These are phyloP conservation scores for Zingel zingel DNA, from an alignment of 2,113 vertebrate species.

Conservation along the genomic window DNA sequence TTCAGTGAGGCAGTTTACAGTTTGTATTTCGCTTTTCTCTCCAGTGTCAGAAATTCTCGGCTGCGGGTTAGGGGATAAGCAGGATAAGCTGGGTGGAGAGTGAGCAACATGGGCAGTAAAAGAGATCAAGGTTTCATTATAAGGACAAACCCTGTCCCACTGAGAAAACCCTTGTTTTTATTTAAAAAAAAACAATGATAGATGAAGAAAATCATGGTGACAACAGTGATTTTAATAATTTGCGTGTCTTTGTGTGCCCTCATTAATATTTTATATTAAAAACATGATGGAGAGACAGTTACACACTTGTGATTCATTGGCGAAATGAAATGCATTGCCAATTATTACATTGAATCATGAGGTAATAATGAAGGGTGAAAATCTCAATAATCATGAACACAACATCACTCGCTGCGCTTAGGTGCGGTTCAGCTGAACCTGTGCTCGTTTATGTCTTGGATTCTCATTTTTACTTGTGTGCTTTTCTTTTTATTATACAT, in stretches of 20 bases:
- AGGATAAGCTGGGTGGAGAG: conserved; percentile 60
- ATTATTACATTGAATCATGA: neutral
- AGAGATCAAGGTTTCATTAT: conserved; percentile 27
- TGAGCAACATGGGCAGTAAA: conserved; percentile 37
- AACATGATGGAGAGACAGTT: neutral
- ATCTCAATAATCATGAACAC: neutral
- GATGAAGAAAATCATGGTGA: conserved; percentile 3
- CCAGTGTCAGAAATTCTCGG: conserved; percentile 55
- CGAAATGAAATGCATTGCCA: neutral
- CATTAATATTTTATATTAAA: neutral
- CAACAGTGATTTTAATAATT: neutral
- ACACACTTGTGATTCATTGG: neutral
- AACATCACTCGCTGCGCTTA: neutral
- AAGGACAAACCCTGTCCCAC: conserved; percentile 35
- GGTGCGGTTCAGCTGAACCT: neutral
- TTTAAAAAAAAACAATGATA: conserved; percentile 12
- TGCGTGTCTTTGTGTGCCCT: neutral
- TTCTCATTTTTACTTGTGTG: neutral
- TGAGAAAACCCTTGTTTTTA: conserved; percentile 33
- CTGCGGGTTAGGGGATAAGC: conserved; percentile 51
- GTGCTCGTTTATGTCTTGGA: neutral
- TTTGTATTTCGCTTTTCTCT: conserved; percentile 69
- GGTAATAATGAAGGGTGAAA: neutral
- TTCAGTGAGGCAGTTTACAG: conserved; percentile 67
- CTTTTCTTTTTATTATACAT: neutral